phyloP scores from a whole-genome alignment of 2,113 vertebrate genomes.

The Corvus cornix region DNA sequence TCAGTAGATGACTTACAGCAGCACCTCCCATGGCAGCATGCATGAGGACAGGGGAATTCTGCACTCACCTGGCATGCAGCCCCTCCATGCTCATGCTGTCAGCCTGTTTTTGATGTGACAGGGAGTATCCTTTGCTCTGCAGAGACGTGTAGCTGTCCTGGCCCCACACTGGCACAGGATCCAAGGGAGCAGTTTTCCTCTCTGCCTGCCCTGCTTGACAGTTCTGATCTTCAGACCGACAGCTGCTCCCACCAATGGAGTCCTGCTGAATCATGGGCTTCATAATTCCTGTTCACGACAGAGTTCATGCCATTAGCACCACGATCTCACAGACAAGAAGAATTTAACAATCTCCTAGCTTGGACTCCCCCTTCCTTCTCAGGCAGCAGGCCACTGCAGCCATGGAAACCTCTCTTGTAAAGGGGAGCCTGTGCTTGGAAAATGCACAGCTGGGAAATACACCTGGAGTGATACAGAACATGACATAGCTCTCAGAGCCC shows the following conservation, averaged over 20 bases:
- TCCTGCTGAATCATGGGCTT: conserved; percentile 90
- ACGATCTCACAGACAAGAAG: neutral
- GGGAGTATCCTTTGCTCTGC: conserved; percentile 85
- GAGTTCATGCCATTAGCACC: neutral
- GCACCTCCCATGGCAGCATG: neutral
- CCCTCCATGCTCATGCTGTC: conserved; percentile 76
- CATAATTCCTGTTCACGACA: conserved; percentile 80
- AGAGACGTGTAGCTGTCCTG: conserved; percentile 85
- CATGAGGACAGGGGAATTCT: neutral
- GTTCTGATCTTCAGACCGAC: conserved; percentile 84
- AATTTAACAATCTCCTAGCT: neutral
- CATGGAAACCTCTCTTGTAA: neutral
- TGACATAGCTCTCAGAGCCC: neutral
- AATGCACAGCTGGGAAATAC: neutral
- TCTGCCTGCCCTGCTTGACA: conserved; percentile 84
- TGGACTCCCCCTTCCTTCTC: neutral
- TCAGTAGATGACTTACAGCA: neutral
- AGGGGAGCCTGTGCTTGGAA: neutral
- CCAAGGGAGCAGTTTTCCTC: conserved; percentile 81
- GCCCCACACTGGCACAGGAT: conserved; percentile 86
- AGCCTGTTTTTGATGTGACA: conserved; percentile 85
- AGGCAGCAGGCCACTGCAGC: neutral
- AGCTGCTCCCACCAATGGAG: conserved; percentile 81
- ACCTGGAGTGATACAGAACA: neutral
- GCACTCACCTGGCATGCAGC: conserved; percentile 80